Conservation (phyloP, 1,140 invertebrate genomes). For the Aleiodes sp. region DNA sequence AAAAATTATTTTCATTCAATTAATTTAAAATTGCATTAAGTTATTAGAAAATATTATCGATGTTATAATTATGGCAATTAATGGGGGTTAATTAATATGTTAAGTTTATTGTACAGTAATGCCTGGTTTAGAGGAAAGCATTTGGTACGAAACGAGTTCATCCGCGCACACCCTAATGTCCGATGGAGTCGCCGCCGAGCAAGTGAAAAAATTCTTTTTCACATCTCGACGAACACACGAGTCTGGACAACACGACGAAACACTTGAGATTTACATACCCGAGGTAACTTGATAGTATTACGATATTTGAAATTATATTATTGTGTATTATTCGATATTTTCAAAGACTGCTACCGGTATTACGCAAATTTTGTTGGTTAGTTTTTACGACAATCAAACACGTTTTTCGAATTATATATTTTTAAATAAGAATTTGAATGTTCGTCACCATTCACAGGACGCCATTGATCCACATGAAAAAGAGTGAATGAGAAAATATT, state of each 20-base stretch:
- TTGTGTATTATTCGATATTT: conserved; percentile 16
- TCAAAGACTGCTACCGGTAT: conserved; percentile 40
- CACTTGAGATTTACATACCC: conserved; percentile 81
- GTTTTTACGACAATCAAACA: conserved; percentile 32
- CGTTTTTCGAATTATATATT: neutral
- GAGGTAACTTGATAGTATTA: conserved; percentile 67
- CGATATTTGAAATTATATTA: conserved; percentile 12
- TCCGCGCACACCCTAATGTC: conserved; percentile 70
- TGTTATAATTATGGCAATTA: conserved; percentile 28
- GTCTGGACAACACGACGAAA: conserved; percentile 70
- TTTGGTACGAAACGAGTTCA: conserved; percentile 53
- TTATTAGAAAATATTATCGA: conserved; percentile 6
- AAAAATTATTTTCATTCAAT: neutral
- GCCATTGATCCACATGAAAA: too few relatives aligned
- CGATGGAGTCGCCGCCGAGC: conserved; percentile 75
- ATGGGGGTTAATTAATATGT: conserved; percentile 28
- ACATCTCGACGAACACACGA: conserved; percentile 70
- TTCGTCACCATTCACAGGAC: too few relatives aligned
- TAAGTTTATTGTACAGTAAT: conserved; percentile 39
- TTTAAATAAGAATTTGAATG: neutral
- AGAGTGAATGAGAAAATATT: too few relatives aligned
- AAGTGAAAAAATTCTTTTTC: conserved; percentile 84
- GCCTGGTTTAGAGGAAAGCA: conserved; percentile 58
- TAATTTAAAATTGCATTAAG: neutral
- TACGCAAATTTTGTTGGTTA: conserved; percentile 48